Conservation (phyloP, 2,888 invertebrate species). For the Troides helena region DNA sequence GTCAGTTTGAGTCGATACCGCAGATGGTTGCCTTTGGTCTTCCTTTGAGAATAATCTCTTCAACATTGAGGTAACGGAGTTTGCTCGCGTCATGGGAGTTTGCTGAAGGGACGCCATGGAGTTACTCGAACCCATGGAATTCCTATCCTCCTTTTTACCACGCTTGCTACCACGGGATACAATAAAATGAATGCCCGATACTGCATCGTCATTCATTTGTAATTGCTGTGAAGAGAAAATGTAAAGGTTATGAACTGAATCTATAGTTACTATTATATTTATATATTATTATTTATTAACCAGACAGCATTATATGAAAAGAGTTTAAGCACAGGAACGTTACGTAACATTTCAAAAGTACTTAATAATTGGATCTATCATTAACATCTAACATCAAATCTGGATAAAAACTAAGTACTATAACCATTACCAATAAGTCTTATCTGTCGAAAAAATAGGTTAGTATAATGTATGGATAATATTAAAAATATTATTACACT, state of each 20-base stretch:
- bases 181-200: slow-evolving; percentile 87
- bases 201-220: slow-evolving; percentile 84
- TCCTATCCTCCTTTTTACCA: slow-evolving; percentile 66
- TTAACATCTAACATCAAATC: too few species aligned
- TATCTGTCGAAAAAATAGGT: neutral
- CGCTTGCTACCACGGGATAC: slow-evolving; percentile 79
- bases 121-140: slow-evolving; percentile 73
- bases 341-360: too few species aligned
- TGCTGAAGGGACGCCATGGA: slow-evolving; percentile 82
- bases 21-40: slow-evolving; percentile 69
- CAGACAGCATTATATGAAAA: neutral
- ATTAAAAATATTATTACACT: neutral
- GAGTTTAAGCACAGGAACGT: neutral
- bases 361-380: too few species aligned
- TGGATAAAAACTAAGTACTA: too few species aligned
- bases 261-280: neutral
- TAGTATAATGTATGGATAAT: neutral
- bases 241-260: neutral
- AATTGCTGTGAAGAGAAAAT: slow-evolving; percentile 56
- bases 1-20: slow-evolving; percentile 65
- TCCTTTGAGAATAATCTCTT: slow-evolving; percentile 89
- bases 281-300: neutral
- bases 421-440: neutral
- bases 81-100: slow-evolving; percentile 85
- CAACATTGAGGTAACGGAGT: slow-evolving; percentile 88